Evolutionary conservation across 2,888 invertebrate genomes (phyloP).

Genomic region (Pharmacophagus antenor): DNA sequence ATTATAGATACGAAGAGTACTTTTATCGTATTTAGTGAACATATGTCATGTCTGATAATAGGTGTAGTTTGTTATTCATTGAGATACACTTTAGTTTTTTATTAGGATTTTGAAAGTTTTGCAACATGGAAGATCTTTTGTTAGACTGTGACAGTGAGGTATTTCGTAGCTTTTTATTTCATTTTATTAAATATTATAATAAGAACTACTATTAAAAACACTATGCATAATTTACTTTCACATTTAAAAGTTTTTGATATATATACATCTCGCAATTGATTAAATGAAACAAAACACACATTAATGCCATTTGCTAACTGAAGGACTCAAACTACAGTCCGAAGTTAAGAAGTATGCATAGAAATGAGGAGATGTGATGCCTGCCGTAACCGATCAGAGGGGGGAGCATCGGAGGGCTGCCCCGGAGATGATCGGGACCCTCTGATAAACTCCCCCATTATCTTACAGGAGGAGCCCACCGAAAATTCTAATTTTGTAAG

Average conservation of each 20-base stretch:
- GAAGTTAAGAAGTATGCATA: constrained; percentile 75
- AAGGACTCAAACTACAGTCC: constrained; percentile 65
- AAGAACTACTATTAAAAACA: not conserved
- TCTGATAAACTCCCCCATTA: constrained; percentile 60
- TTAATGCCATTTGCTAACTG: constrained; percentile 39
- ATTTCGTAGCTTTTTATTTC: constrained; percentile 31
- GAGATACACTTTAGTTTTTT: constrained; percentile 30
- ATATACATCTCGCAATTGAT: not conserved
- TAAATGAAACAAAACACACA: constrained; percentile 5
- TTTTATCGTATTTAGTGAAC: constrained; percentile 32
- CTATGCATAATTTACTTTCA: not conserved
- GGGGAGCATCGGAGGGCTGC: constrained; percentile 50
- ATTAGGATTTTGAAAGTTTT: constrained; percentile 34
- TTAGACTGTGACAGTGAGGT: constrained; percentile 65
- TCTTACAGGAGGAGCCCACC: constrained; percentile 63
- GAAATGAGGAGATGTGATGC: constrained; percentile 74
- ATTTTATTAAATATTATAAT: not conserved
- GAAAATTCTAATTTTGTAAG: constrained; percentile 69
- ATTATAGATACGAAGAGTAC: constrained; percentile 34
- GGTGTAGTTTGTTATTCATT: constrained; percentile 33
- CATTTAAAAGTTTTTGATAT: not conserved
- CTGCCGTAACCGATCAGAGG: constrained; percentile 62
- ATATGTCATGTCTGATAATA: constrained; percentile 37
- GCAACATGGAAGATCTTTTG: constrained; percentile 55
- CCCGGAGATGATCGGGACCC: constrained; percentile 59